Evolutionary conservation across 2,888 invertebrate species (phyloP).

Genomic region (Drosophila subsilvestris): DNA sequence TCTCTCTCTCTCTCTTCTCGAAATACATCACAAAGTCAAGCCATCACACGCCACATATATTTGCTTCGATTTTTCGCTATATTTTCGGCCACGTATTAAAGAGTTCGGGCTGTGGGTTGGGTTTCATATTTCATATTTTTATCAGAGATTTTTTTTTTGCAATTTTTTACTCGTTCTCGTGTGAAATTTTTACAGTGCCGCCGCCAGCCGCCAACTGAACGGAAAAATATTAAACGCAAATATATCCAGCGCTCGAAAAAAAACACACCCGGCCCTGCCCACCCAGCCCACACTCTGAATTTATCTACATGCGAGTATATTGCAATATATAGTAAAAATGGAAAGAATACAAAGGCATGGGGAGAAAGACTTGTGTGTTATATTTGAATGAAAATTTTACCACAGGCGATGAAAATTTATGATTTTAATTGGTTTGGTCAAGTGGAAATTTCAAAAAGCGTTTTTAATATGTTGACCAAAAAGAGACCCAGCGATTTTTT

Average conservation of each 20-base stretch:
- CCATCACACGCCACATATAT: neutral
- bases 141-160: slow-evolving; percentile 20
- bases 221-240: slow-evolving; percentile 48
- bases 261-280: neutral
- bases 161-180: slow-evolving; percentile 41
- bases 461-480: slow-evolving; percentile 48
- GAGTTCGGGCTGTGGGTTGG: neutral
- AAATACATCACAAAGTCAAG: neutral
- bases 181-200: slow-evolving; percentile 55
- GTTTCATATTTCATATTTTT: slow-evolving; percentile 25
- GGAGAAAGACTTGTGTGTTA: slow-evolving; percentile 42
- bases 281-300: slow-evolving; percentile 22
- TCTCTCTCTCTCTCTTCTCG: neutral
- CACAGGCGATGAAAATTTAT: slow-evolving; percentile 65
- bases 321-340: slow-evolving; percentile 10
- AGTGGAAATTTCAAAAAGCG: slow-evolving; percentile 65
- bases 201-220: slow-evolving; percentile 18
- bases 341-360: slow-evolving; percentile 19
- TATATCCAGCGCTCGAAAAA: slow-evolving; percentile 26
- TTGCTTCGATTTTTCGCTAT: neutral
- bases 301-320: slow-evolving; percentile 37
- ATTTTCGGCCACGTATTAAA: slow-evolving; percentile 15
- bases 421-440: slow-evolving; percentile 77
- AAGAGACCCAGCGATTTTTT: slow-evolving; percentile 29
- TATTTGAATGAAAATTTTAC: slow-evolving; percentile 58